Base-by-base conservation (phyloP, 2,888 invertebrate species). In the Cecidostiba fungosa region DNA sequence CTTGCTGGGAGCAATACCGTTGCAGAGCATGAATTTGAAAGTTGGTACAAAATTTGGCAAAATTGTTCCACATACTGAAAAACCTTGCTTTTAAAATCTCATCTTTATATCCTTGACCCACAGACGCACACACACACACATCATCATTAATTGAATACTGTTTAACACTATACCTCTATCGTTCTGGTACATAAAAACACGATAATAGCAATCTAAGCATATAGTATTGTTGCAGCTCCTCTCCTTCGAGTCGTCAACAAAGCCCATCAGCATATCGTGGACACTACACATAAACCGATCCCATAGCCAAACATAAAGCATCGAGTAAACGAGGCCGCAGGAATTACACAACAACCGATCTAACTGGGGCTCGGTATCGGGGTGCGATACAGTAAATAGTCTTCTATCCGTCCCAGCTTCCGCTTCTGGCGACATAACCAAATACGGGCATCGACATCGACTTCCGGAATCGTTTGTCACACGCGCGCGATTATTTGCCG, bases 401-500 rank as follows among this genome's bases (percentile, higher is more conserved):
- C 1, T 4, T n/a, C 8, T 23, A 62, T 32, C 77, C 12, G 29
- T 66, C 26, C 23, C 76, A 29, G 29, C 76, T 77, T 76, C 76
- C 77, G 77, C 47, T 43, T 43, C 77, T 26, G 26, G 66, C 26
- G 43, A 77, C 66, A n/a, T 39, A 10, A 10, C 77, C 77, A 77
- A 77, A 77, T 77, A 77, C 43, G 66, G 77, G 39, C 77, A 77
- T 12, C 23, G 26, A 32, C 19, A 8, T n/a, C 50, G 66, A 54
- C 54, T 80, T 80, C 79, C 79, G 79, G 79, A 72, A 80, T 80
- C 79, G 79, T 80, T 80, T 72, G 72, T 80, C 72, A 72, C 72
- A 23, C 14, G 26, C 29, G 29, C 69, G n/a, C 39, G 70, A 62
- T 77, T 70, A 79, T 79, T 32, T 32, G 72, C 5, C 12, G 23